phyloP scores from a whole-genome alignment of 2,888 invertebrate genomes.

The Drosophila hamatofila region DNA sequence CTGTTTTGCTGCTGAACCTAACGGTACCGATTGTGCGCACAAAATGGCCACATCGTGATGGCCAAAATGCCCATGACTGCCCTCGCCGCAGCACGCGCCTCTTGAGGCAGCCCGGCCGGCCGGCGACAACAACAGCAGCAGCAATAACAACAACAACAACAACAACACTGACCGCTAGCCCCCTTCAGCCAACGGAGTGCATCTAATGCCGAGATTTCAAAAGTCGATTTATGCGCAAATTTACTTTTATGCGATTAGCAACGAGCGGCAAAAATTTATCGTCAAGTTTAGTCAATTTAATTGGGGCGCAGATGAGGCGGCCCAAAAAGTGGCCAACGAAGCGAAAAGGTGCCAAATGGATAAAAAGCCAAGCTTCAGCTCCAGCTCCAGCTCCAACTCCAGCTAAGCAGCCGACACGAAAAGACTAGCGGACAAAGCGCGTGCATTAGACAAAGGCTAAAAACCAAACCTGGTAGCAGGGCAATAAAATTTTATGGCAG shows the following conservation, averaged over 20 bases:
- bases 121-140: conserved; percentile 19
- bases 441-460: conserved; percentile 65
- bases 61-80: conserved; percentile 40
- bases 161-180: conserved; percentile 24
- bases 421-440: conserved; percentile 26
- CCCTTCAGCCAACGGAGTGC: neutral
- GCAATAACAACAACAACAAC: conserved; percentile 16
- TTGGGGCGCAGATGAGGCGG: conserved; percentile 67
- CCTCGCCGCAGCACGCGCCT: conserved; percentile 64
- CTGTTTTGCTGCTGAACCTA: conserved; percentile 59
- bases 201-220: conserved; percentile 60
- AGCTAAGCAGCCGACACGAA: neutral
- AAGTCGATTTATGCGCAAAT: conserved; percentile 79
- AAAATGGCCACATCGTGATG: conserved; percentile 80
- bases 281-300: conserved; percentile 80
- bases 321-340: conserved; percentile 31
- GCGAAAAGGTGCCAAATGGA: conserved; percentile 65
- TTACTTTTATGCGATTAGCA: conserved; percentile 82
- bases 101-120: conserved; percentile 59
- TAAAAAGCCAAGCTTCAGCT: conserved; percentile 33
- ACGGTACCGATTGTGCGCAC: conserved; percentile 81
- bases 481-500: conserved; percentile 83
- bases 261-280: conserved; percentile 76
- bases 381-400: too few species aligned
- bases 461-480: conserved; percentile 76